Base-by-base conservation (phyloP, 1,140 invertebrate genomes). In the Orius laevigatus region DNA sequence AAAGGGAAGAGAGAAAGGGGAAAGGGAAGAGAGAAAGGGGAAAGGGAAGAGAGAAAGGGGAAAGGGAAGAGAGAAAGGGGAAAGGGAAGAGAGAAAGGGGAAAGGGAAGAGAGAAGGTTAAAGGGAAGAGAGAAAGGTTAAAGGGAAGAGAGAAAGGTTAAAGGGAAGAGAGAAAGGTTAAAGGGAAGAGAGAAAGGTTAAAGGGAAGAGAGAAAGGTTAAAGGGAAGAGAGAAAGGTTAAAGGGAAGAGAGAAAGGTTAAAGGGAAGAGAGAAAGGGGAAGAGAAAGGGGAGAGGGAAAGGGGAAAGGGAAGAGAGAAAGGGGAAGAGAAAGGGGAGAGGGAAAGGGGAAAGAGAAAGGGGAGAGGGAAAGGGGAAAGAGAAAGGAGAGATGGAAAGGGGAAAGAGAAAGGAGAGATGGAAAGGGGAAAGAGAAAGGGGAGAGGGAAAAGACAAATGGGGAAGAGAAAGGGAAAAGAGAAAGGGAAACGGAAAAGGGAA, bases 21-120 rank as follows among this genome's bases (percentile, higher is more conserved):
- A 19, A 12, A 19, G 36, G 38, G 5, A 14, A 49, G 47, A 45
- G 34, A 11, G 36, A 46, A 31, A 25, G 16, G 10, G 3, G 6
- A 14, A 25, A 34, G 39, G 47, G 20, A 11, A 49, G 36, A 20
- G 32, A 40, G 9, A 8, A 14, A n/a, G 2, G 16, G 36, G 12
- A 41, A 34, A 25, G 11, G 8, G 16, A 40, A n/a, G 34, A 47
- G 33, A 15, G 47, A 40, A 15, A 49, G 31, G 1, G 10, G 18
- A 25, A 35, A 19, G 36, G 15, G 8, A 19, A 31, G 5, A 40
- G 47, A 41, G 16, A 20, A 16, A 12, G 31, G 12, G 33, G 40
- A 16, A 40, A 33, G 31, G 18, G 39, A 35, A 48, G 36, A 43
- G 34, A 40, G 36, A 49, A 3, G 18, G 38, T 15, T 9, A 16